Evolutionary conservation across 2,888 invertebrate genomes (phyloP).

Genomic region (Linnaemya tessellans): DNA sequence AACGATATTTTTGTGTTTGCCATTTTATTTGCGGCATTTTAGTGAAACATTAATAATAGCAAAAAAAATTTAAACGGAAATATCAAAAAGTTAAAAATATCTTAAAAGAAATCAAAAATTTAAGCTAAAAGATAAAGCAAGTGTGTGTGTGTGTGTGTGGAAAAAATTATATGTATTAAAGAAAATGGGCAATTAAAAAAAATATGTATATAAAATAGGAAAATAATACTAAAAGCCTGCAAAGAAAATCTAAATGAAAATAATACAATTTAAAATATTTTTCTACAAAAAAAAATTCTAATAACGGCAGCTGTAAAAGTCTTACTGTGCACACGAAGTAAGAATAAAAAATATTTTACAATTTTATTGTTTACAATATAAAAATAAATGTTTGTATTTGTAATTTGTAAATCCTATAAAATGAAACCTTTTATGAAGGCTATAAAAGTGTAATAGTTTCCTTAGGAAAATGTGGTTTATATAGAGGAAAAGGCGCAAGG

Average conservation of each 20-base stretch:
- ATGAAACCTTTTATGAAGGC: slow-evolving; percentile 18
- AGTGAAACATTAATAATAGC: slow-evolving; percentile 33
- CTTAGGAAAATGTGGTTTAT: not conserved
- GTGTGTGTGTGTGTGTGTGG: no score
- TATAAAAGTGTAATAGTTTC: slow-evolving; percentile 2
- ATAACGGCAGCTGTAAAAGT: slow-evolving; percentile 70
- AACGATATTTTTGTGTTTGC: slow-evolving; percentile 6
- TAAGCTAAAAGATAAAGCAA: slow-evolving; percentile 67
- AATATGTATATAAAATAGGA: not conserved
- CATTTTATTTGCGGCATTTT: slow-evolving; percentile 54
- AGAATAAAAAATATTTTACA: slow-evolving; percentile 36
- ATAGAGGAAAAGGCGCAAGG: not conserved
- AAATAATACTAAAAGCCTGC: not conserved
- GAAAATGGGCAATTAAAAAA: slow-evolving; percentile 24
- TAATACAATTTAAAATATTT: slow-evolving; percentile 51
- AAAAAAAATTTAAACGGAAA: slow-evolving; percentile 33
- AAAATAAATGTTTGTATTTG: slow-evolving; percentile 28
- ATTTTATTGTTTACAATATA: not conserved
- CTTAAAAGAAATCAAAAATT: slow-evolving; percentile 34
- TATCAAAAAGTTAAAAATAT: slow-evolving; percentile 36
- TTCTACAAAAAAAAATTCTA: no score
- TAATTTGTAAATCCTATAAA: not conserved
- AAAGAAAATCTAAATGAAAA: slow-evolving; percentile 33
- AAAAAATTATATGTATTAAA: slow-evolving; percentile 30
- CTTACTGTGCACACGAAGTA: slow-evolving; percentile 23